Conservation (phyloP, 2,113 vertebrate species). For the Fulmarus glacialis region DNA sequence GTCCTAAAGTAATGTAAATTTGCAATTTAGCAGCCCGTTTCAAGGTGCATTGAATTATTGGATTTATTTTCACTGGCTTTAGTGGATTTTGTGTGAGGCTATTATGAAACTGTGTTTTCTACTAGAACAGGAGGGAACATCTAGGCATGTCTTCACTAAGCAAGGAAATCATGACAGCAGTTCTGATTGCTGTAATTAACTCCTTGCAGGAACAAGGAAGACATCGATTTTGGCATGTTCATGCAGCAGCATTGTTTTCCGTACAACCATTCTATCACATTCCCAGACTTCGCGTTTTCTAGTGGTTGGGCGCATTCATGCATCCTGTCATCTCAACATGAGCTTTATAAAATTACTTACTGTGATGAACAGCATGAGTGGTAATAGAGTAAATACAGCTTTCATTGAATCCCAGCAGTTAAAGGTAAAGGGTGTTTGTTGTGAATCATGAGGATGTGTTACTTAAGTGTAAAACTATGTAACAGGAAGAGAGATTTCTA, state of each 20-base stretch:
- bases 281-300: neutral
- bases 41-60: neutral
- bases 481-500: neutral
- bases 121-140: neutral
- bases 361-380: neutral
- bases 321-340: neutral
- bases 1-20: neutral
- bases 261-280: neutral
- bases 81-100: neutral
- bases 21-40: neutral
- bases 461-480: neutral
- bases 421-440: neutral
- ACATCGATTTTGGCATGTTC: neutral
- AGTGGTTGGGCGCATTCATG: neutral
- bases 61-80: neutral
- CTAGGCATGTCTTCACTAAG: neutral
- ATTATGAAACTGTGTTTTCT: neutral
- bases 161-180: neutral
- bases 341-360: neutral
- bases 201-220: neutral
- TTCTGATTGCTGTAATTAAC: neutral
- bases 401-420: neutral
- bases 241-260: neutral
- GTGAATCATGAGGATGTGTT: neutral
- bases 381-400: neutral